Percentiles rank a stretch among this genome's conserved stretches.
These are phyloP conservation scores for Diadumene lineata DNA, from an alignment of 92 coral and sea anemone genomes.

Conservation along the genomic window DNA sequence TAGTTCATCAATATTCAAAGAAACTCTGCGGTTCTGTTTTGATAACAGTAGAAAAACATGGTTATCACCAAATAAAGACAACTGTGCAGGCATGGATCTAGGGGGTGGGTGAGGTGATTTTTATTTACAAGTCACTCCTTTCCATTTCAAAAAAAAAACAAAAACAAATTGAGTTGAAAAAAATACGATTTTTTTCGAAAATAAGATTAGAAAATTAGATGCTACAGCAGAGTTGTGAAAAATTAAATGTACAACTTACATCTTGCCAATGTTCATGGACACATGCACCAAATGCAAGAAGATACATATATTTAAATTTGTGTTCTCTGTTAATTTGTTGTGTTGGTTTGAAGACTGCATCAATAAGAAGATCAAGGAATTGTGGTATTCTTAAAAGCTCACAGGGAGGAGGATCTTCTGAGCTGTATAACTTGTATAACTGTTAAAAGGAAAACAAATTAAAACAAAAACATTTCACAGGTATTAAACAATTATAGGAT, in stretches of 20 bases:
- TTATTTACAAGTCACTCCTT: too few relatives aligned
- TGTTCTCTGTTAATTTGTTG: slow-evolving; percentile 90
- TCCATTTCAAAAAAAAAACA: too few relatives aligned
- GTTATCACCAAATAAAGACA: background rate
- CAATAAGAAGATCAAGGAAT: slow-evolving; percentile 83
- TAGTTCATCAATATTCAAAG: slow-evolving; percentile 87
- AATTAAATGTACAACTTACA: too few relatives aligned
- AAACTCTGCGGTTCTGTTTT: slow-evolving; percentile 56
- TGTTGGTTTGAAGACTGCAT: slow-evolving; percentile 86
- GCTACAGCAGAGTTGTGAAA: too few relatives aligned
- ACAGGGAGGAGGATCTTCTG: slow-evolving; percentile 88
- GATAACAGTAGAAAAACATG: background rate
- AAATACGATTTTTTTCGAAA: background rate
- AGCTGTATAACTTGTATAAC: slow-evolving; percentile 82
- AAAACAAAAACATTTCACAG: background rate
- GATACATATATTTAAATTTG: slow-evolving; percentile 86
- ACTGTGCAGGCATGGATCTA: background rate
- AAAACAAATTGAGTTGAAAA: background rate
- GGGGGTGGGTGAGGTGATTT: too few relatives aligned
- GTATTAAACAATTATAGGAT: too few relatives aligned
- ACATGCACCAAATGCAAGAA: slow-evolving; percentile 89
- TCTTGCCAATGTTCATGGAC: slow-evolving; percentile 92
- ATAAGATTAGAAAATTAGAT: too few relatives aligned
- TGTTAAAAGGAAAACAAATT: slow-evolving; percentile 13
- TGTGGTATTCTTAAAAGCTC: slow-evolving; percentile 93